Base-by-base conservation (phyloP, 2,888 invertebrate species). In the Loripinus fragilis region DNA sequence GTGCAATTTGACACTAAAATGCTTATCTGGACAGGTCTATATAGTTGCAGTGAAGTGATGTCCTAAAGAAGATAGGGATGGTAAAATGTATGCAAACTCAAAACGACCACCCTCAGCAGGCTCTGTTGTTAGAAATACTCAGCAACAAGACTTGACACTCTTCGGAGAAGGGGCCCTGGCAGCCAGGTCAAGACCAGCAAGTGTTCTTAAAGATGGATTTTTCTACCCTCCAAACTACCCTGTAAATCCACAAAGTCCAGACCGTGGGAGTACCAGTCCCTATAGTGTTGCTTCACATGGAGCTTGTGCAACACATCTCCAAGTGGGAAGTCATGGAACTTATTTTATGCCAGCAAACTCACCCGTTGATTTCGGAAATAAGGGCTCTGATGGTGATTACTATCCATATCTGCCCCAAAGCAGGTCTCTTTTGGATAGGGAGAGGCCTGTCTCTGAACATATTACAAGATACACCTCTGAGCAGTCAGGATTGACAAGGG, bases 121-220 rank as follows among this genome's bases (percentile, higher is more conserved):
- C 12, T 55, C 55, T 7, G 42, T 68, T 17, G 25, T 52, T 41
- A 50, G 55, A 38, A 67, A 74, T 42, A 10, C 35, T 38, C 38
- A 65, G n/a, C 77, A 69, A 10, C 28, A 45, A 30, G 50, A 77
- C n/a, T 64, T 77, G 23, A 55, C 68, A 15, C 48, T 73, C 17
- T 60, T 73, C 50, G 77, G 77, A 48, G 77, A 72, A 45, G 50
- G 25, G 48, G 73, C 65, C 3, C 28, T 73, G 7, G 55, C 55
- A 28, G 25, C 23, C 28, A 55, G 55, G 8, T 23, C 15, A 17
- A 55, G 55, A 5, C 15, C 10, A 7, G 1, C 55, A 25, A 12
- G n/a, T n/a, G 12, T 7, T 2, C 5, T 55, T 23, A 23, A n/a
- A 3, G 28, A 55, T 23, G 55, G 28, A 55, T 5, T 12, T 55